phyloP scores from a whole-genome alignment of 2,888 invertebrate species.

The Cyclophora punctaria region DNA sequence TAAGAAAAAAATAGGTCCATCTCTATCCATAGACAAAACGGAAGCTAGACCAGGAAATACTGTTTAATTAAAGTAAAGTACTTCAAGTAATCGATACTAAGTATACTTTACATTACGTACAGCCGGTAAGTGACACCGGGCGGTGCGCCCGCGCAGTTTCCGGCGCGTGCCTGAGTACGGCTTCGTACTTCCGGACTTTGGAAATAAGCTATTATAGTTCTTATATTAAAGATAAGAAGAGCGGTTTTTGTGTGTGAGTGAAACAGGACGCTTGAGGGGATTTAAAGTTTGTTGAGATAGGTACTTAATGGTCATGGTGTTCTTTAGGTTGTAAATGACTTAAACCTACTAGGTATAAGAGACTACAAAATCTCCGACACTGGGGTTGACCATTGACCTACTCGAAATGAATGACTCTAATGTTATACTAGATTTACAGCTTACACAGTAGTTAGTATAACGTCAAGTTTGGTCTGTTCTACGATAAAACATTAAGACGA shows the following conservation, averaged over 20 bases:
- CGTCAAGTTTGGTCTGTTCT: too few species aligned
- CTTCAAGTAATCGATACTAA: constrained; percentile 39
- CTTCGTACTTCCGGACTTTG: constrained; percentile 58
- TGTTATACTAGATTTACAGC: too few species aligned
- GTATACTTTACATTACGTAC: constrained; percentile 45
- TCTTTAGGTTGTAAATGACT: too few species aligned
- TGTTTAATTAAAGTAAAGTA: constrained; percentile 21
- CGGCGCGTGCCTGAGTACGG: constrained; percentile 69
- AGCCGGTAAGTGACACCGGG: constrained; percentile 53
- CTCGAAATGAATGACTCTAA: too few species aligned
- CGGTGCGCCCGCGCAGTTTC: constrained; percentile 65
- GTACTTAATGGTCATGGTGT: constrained; percentile 8
- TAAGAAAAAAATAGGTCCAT: too few species aligned
- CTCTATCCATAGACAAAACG: constrained; percentile 1
- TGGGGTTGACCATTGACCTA: too few species aligned
- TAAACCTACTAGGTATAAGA: too few species aligned
- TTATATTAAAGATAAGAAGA: background rate
- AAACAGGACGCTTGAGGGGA: constrained; percentile 36
- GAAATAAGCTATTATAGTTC: constrained; percentile 5
- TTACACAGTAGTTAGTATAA: too few species aligned
- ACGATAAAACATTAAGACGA: too few species aligned
- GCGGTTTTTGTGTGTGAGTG: constrained; percentile 14
- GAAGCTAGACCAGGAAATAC: background rate
- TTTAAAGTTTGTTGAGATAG: constrained; percentile 17
- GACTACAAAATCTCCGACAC: too few species aligned